A percentile compares a stretch with the other conserved stretches of the same genome.
phyloP scores from a whole-genome alignment of 2,113 vertebrate genomes.

The Cochlearius cochlearius region DNA sequence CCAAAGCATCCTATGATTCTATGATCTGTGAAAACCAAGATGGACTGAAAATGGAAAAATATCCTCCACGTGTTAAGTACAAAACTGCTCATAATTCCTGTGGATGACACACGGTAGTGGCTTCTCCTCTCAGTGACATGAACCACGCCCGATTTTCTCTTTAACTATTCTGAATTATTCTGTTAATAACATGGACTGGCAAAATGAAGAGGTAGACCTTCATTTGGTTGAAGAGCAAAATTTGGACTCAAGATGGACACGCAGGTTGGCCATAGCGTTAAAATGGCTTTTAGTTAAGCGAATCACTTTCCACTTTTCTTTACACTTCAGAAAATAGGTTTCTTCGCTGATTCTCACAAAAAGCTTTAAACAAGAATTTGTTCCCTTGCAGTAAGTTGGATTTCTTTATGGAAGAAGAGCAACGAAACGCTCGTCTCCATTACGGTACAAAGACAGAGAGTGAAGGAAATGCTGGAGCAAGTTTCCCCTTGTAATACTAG shows the following conservation, averaged over 20 bases:
- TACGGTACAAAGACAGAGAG: neutral
- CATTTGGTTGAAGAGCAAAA: neutral
- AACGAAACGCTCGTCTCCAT: neutral
- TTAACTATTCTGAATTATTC: neutral
- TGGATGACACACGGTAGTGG: neutral
- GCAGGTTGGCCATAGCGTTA: neutral
- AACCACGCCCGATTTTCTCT: neutral
- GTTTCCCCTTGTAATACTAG: neutral
- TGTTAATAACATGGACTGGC: neutral
- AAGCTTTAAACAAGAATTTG: neutral
- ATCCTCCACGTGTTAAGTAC: neutral
- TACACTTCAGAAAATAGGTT: neutral
- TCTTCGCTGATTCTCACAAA: neutral
- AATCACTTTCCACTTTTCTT: neutral
- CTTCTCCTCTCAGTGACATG: neutral
- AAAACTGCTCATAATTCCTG: neutral
- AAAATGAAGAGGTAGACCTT: neutral
- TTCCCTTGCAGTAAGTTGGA: neutral
- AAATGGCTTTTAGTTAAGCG: neutral
- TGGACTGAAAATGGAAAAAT: neutral
- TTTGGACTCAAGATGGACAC: neutral
- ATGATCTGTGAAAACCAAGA: no score
- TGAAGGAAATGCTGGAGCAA: neutral
- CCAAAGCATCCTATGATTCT: no score
- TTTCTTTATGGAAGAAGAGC: neutral